Percentiles rank a stretch among this genome's conserved stretches.
phyloP scores from a whole-genome alignment of 2,888 invertebrate species.

The Xestia ashworthii region DNA sequence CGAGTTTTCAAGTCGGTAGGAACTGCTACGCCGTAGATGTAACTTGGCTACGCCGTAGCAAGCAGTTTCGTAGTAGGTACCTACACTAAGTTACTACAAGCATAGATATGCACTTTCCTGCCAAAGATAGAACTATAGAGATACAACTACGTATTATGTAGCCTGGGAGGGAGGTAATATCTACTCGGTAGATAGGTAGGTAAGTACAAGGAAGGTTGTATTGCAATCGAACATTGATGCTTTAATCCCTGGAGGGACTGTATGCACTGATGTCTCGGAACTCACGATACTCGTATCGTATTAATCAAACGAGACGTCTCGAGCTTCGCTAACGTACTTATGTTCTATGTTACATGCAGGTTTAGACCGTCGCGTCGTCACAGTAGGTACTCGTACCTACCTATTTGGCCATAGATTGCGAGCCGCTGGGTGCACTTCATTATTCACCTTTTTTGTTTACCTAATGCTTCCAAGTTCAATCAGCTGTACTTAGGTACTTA shows the following conservation, averaged over 20 bases:
- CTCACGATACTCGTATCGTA: too few relatives aligned
- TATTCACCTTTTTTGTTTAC: neutral
- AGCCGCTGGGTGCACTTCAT: neutral
- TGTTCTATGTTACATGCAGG: neutral
- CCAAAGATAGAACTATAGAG: neutral
- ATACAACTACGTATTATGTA: neutral
- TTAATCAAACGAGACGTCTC: constrained; percentile 41
- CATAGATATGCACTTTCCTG: neutral
- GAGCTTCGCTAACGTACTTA: constrained; percentile 5
- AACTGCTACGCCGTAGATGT: neutral
- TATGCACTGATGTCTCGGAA: constrained; percentile 16
- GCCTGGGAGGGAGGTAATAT: neutral
- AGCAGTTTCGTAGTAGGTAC: neutral
- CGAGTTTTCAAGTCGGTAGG: neutral
- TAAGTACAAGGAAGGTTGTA: neutral
- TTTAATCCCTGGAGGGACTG: constrained; percentile 29
- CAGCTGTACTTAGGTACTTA: neutral
- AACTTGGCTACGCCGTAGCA: constrained; percentile 8
- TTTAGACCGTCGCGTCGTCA: neutral
- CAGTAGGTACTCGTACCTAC: neutral
- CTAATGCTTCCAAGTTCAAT: neutral
- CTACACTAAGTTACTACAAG: neutral
- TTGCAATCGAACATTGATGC: constrained; percentile 28
- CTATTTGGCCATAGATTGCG: neutral
- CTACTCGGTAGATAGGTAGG: neutral